These are phyloP conservation scores for Caenorhabditis plicata DNA, from an alignment of 2,888 invertebrate genomes.

Conservation along the genomic window DNA sequence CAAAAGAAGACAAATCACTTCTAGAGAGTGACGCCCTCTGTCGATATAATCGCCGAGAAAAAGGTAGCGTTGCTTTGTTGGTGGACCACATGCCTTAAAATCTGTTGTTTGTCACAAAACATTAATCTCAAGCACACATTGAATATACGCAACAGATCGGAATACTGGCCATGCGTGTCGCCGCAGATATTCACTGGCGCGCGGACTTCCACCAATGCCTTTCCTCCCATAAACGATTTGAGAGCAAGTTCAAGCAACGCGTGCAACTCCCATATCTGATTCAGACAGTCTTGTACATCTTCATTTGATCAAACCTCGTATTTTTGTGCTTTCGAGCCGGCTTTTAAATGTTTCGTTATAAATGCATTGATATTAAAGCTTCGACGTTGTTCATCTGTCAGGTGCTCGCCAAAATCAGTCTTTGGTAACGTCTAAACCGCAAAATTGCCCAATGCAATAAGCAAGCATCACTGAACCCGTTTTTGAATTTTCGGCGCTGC, in stretches of 20 bases:
- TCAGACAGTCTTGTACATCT: background rate
- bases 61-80: conserved; percentile 39
- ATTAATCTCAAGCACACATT: conserved; percentile 12
- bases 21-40: conserved; percentile 52
- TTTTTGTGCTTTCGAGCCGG: conserved; percentile 1
- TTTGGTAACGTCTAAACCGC: too few relatives aligned
- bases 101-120: background rate
- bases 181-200: conserved; percentile 45
- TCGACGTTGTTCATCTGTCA: background rate
- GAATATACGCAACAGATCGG: conserved; percentile 41
- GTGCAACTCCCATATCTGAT: conserved; percentile 3
- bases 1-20: conserved; percentile 48
- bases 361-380: background rate
- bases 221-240: background rate
- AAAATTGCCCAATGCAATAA: too few relatives aligned
- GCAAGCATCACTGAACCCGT: too few relatives aligned
- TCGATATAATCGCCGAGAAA: conserved; percentile 59
- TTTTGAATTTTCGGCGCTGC: background rate
- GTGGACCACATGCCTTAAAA: conserved; percentile 38
- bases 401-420: background rate
- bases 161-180: conserved; percentile 43
- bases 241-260: background rate
- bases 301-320: background rate
- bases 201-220: conserved; percentile 19
- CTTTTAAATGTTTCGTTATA: background rate